Conservation (phyloP, 2,888 invertebrate genomes). For the Phrixothrix hirtus region DNA sequence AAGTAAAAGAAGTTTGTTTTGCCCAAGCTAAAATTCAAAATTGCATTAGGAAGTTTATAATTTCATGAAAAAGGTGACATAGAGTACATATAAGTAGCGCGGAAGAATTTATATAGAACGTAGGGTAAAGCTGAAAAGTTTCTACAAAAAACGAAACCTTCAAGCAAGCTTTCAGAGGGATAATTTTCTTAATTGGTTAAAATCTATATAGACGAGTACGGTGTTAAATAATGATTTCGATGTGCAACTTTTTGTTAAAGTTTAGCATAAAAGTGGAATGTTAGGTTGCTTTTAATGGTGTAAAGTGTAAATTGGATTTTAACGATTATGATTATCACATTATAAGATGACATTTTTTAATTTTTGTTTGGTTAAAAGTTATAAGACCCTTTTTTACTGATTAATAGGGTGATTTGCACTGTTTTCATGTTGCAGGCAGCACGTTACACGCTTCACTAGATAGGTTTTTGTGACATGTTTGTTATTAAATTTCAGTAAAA, state of each 20-base stretch:
- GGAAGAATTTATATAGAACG: too few relatives aligned
- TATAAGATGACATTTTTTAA: too few relatives aligned
- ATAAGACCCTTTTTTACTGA: neutral
- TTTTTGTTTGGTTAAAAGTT: neutral
- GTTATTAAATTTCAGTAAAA: constrained; percentile 51
- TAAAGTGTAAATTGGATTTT: too few relatives aligned
- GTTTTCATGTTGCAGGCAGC: constrained; percentile 18
- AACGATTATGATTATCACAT: too few relatives aligned
- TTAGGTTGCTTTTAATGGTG: too few relatives aligned
- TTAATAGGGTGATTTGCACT: constrained; percentile 23
- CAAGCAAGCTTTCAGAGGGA: neutral
- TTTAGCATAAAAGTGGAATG: too few relatives aligned
- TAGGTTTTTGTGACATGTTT: constrained; percentile 45
- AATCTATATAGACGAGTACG: neutral
- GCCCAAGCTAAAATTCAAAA: neutral
- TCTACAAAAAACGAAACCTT: neutral
- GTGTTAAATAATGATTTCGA: neutral
- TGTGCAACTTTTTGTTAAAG: too few relatives aligned
- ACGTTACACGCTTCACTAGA: constrained; percentile 36
- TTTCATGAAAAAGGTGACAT: neutral
- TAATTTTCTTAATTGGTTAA: too few relatives aligned
- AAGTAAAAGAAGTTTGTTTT: neutral
- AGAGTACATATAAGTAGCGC: too few relatives aligned
- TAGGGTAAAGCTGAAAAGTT: too few relatives aligned
- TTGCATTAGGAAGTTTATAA: neutral